Evolutionary conservation across 2,113 vertebrate species (phyloP), one percentile per base, ranked within the genome.

Genomic region (Gopherus flavomarginatus): DNA sequence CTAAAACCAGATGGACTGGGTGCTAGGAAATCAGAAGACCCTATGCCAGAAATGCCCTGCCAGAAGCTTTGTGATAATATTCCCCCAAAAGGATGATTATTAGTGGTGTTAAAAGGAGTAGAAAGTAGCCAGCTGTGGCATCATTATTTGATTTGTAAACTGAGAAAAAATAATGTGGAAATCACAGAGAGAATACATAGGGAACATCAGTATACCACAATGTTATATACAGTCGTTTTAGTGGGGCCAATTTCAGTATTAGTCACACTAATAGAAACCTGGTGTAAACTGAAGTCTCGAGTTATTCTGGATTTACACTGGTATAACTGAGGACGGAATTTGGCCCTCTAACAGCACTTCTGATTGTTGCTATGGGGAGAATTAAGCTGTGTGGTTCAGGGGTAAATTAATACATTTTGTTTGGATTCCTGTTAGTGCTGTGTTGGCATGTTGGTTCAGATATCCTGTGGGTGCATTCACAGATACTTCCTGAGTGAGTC

Each of bases 331-430:
- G 44, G 52, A 13, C 24, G 6, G 85, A 22, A 80, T 77, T 44
- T 82, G 62, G 31, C 52, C 21, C 14, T 52, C 75, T 49, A 44
- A 2, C 75, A 31, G 38, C 22, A 92, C 3, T 16, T 90, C 89
- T 92, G 49, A 8, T 56, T 72, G 42, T 16, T 89, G 52, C 26
- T 65, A 27, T 86, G 44, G 53, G 91, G 72, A 83, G 88, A 94
- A 83, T 83, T 31, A 16, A 29, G 1, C 29, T 50, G 9, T 35
- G 9, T 19, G 62, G 6, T 85, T 80, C 47, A 65, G 3, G 8
- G 56, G 6, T 42, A 81, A 87, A 54, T 22, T 35, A 27, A 38
- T 65, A 59, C 65, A 80, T 78, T 47, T 77, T 13, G n/a, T 10
- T 85, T 5, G 57, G 21, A n/a, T 52, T 90, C 31, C 35, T 52